Evolutionary conservation across 30 jellyfish, hydroid and myxozoan species (phyloP).

Genomic region (Pseudorhiza aurosa): DNA sequence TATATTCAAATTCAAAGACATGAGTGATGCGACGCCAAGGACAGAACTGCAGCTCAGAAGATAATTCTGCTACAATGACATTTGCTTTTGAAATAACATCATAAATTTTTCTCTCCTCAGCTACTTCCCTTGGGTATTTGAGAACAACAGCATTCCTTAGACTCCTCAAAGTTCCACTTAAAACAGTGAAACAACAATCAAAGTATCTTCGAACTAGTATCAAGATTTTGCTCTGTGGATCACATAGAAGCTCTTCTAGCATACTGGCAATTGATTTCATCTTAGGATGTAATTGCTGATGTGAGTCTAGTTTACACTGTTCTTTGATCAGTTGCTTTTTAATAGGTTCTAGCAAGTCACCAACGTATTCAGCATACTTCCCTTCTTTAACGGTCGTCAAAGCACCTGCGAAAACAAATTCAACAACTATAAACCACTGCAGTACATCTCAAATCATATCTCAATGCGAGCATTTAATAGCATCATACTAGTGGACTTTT

Average conservation of each 20-base stretch:
- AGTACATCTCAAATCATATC: too few species aligned
- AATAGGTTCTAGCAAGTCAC: constrained; percentile 60
- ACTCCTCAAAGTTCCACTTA: constrained; percentile 31
- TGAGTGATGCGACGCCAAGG: constrained; percentile 77
- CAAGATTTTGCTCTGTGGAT: constrained; percentile 39
- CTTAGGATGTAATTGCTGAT: constrained; percentile 64
- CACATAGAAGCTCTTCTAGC: constrained; percentile 18
- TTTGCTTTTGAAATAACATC: constrained; percentile 61
- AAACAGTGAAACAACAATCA: constrained; percentile 45
- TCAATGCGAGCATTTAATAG: too few species aligned
- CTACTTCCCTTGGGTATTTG: constrained; percentile 65
- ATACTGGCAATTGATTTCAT: constrained; percentile 17
- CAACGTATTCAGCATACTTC: constrained; percentile 36
- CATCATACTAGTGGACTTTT: too few species aligned
- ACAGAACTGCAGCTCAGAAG: constrained; percentile 67
- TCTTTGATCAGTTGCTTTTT: constrained; percentile 53
- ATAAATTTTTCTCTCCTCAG: constrained; percentile 31
- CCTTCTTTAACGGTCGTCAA: constrained; percentile 57
- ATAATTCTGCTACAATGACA: constrained; percentile 71
- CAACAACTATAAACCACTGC: too few species aligned
- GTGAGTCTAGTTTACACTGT: constrained; percentile 47
- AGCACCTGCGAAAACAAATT: constrained; percentile 56
- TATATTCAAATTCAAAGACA: constrained; percentile 71
- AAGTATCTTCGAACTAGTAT: constrained; percentile 63
- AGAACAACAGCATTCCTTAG: constrained; percentile 34